phyloP scores from a whole-genome alignment of 2,797 vertebrate species.

The Argya squamiceps region DNA sequence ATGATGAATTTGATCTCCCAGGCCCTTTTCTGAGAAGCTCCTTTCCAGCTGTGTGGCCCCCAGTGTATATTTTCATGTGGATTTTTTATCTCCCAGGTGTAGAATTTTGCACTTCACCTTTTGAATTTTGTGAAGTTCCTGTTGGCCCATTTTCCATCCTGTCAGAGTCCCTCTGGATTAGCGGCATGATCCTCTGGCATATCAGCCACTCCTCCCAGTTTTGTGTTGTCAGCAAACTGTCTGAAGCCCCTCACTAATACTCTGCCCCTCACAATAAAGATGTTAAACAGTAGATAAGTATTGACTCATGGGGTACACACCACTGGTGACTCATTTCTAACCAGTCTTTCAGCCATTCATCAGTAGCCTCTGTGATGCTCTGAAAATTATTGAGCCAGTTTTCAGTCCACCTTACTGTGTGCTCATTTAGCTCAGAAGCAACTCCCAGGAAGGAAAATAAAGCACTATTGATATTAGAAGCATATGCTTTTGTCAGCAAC shows the following conservation, averaged over 20 bases:
- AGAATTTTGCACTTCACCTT: not conserved
- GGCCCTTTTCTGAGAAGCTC: not conserved
- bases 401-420: not conserved
- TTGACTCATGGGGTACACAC: not conserved
- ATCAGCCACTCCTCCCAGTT: not conserved
- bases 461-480: not conserved
- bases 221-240: not conserved
- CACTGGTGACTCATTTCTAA: not conserved
- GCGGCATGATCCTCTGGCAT: not conserved
- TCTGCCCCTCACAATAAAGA: not conserved
- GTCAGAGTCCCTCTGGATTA: too few relatives aligned
- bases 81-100: not conserved
- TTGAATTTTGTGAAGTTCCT: not conserved
- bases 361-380: not conserved
- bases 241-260: not conserved
- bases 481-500: not conserved
- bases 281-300: too few relatives aligned
- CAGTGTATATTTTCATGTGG: not conserved
- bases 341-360: not conserved
- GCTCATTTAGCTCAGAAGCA: not conserved
- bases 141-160: not conserved
- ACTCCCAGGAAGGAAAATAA: not conserved
- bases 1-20: not conserved
- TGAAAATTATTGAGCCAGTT: not conserved
- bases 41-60: not conserved